Evolutionary conservation across 2,113 vertebrate species (phyloP).

Genomic region (Dipodomys merriami): DNA sequence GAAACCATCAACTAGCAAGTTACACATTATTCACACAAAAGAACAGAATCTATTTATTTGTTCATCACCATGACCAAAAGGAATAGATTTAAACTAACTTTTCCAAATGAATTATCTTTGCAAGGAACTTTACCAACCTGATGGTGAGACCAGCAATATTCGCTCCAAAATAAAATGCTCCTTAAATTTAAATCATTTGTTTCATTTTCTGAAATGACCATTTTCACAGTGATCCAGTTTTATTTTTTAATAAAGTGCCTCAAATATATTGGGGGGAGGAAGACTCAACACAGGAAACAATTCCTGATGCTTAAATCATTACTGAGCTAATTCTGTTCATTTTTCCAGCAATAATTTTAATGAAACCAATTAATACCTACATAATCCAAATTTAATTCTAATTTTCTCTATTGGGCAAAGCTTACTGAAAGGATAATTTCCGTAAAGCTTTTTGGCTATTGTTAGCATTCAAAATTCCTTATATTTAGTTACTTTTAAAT

Average conservation of each 20-base stretch:
- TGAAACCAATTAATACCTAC: slow-evolving; percentile 57
- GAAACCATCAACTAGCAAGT: slow-evolving; percentile 60
- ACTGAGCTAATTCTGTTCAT: slow-evolving; percentile 29
- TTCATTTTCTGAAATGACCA: slow-evolving; percentile 54
- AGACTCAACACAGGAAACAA: background rate
- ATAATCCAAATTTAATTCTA: slow-evolving; percentile 69
- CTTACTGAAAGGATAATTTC: slow-evolving; percentile 51
- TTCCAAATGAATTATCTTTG: slow-evolving; percentile 56
- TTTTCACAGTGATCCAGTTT: slow-evolving; percentile 2
- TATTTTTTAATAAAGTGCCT: slow-evolving; percentile 53
- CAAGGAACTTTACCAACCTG: slow-evolving; percentile 39
- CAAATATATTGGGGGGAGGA: background rate
- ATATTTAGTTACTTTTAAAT: slow-evolving; percentile 56
- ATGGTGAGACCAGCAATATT: slow-evolving; percentile 24
- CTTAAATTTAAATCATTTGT: slow-evolving; percentile 57
- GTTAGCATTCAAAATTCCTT: slow-evolving; percentile 33
- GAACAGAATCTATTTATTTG: slow-evolving; percentile 42
- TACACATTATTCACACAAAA: slow-evolving; percentile 58
- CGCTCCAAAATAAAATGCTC: slow-evolving; percentile 57
- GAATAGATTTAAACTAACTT: slow-evolving; percentile 60
- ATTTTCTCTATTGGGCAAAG: slow-evolving; percentile 25
- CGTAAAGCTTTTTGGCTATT: slow-evolving; percentile 43
- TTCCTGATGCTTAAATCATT: slow-evolving; percentile 46
- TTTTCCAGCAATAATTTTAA: slow-evolving; percentile 61
- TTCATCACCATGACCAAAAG: slow-evolving; percentile 58